phyloP scores from a whole-genome alignment of 37 sponge, comb jelly and placozoan species.

The Sycon ciliatum region DNA sequence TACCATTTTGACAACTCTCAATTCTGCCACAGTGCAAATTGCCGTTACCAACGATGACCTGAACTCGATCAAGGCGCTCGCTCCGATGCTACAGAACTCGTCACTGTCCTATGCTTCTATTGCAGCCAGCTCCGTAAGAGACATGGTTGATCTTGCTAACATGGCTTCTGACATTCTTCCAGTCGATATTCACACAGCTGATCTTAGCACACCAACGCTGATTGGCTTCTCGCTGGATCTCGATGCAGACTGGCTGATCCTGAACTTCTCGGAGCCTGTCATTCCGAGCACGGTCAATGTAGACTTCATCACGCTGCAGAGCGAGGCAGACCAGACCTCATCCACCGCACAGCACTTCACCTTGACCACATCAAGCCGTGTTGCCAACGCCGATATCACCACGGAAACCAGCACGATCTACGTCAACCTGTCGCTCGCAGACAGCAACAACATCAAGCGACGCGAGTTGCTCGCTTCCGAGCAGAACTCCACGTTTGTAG shows the following conservation, averaged over 20 bases:
- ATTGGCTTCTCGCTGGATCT: neutral
- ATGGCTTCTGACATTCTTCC: neutral
- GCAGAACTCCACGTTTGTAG: neutral
- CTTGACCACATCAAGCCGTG: too few relatives aligned
- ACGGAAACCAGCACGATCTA: too few relatives aligned
- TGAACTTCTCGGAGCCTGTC: conserved; percentile 72
- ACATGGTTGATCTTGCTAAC: conserved; percentile 2
- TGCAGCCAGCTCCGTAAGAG: neutral
- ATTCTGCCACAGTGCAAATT: conserved; percentile 31
- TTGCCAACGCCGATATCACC: too few relatives aligned
- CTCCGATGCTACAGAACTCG: neutral
- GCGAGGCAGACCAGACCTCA: too few relatives aligned
- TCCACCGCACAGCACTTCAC: too few relatives aligned
- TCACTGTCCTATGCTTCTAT: neutral
- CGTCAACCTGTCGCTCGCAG: conserved; percentile 34
- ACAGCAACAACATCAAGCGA: conserved; percentile 60
- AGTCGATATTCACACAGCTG: neutral
- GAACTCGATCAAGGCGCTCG: conserved; percentile 29
- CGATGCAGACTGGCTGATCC: conserved; percentile 2
- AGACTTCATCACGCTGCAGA: conserved; percentile 49
- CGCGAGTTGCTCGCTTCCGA: conserved; percentile 15
- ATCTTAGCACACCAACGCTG: neutral
- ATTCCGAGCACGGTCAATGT: conserved; percentile 56
- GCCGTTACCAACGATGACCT: conserved; percentile 51
- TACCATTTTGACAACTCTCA: conserved; percentile 30